These are phyloP conservation scores for Enteromius thamalakanensis DNA, from an alignment of 2,797 vertebrate genomes.

Conservation along the genomic window DNA sequence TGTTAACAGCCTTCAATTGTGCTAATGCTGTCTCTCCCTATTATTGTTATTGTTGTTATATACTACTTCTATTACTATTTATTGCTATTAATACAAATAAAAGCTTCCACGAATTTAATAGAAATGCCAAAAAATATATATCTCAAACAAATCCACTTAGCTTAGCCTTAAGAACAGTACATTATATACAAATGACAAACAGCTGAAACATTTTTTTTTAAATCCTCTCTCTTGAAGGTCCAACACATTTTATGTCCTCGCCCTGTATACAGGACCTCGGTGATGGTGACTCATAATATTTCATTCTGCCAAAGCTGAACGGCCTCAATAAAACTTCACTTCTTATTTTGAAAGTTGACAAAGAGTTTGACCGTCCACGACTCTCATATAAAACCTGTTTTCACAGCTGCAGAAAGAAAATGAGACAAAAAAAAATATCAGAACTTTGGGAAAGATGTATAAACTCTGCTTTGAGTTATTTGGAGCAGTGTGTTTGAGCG, in stretches of 20 bases:
- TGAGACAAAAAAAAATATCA: not conserved
- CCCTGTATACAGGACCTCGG: conserved; percentile 25
- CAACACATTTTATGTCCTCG: conserved; percentile 12
- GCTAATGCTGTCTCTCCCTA: too few relatives aligned
- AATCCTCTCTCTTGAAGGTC: conserved; percentile 2
- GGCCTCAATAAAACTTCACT: conserved; percentile 31
- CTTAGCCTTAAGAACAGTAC: conserved; percentile 54
- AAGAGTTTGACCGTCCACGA: conserved; percentile 37
- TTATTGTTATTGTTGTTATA: too few relatives aligned
- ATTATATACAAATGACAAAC: conserved; percentile 22
- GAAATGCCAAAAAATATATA: conserved; percentile 69
- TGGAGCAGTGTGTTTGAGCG: conserved; percentile 28
- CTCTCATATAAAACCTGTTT: conserved; percentile 38
- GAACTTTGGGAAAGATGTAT: conserved; percentile 32
- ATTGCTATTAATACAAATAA: not conserved
- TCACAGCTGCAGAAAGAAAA: conserved; percentile 44
- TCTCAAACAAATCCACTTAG: conserved; percentile 62
- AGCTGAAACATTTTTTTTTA: conserved; percentile 1
- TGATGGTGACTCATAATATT: conserved; percentile 46
- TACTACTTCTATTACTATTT: too few relatives aligned
- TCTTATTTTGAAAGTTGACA: conserved; percentile 38
- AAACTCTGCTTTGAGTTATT: conserved; percentile 43
- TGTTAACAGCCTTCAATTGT: too few relatives aligned
- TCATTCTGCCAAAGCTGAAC: conserved; percentile 38
- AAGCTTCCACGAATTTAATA: not conserved